Evolutionary conservation across 2,797 vertebrate genomes (phyloP).

Genomic region (Dromococcyx pavoninus): DNA sequence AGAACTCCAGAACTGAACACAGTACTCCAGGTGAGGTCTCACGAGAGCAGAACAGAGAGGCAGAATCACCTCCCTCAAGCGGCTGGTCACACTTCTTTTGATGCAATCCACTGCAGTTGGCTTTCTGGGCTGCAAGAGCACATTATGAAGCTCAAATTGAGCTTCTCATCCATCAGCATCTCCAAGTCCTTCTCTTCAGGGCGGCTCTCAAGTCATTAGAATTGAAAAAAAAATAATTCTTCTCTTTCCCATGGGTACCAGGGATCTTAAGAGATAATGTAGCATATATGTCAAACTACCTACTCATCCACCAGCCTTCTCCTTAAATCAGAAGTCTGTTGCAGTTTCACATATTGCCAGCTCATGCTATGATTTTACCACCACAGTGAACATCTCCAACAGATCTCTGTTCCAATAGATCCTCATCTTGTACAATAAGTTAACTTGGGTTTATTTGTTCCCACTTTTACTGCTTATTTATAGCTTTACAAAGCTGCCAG

Average conservation of each 20-base stretch:
- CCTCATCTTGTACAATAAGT: not conserved
- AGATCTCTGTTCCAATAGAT: accelerated
- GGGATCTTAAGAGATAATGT: not conserved
- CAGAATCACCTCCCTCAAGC: no score
- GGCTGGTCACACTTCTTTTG: no score
- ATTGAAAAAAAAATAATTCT: no score
- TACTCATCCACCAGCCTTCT: not conserved
- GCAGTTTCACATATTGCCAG: not conserved
- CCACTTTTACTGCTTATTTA: not conserved
- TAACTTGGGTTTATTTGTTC: not conserved
- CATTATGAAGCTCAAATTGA: no score
- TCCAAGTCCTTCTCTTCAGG: no score
- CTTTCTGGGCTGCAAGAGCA: no score
- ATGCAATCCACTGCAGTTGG: no score
- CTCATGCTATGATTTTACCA: not conserved
- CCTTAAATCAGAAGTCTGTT: accelerated
- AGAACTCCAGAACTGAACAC: no score
- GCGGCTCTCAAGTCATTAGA: no score
- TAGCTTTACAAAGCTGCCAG: not conserved
- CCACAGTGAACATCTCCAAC: not conserved
- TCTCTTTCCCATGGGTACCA: not conserved
- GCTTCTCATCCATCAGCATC: no score
- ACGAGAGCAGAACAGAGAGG: no score
- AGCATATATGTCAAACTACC: accelerated
- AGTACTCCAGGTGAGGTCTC: no score